These are phyloP conservation scores for Trachops cirrhosus DNA, from an alignment of 2,797 vertebrate genomes.

Conservation along the genomic window DNA sequence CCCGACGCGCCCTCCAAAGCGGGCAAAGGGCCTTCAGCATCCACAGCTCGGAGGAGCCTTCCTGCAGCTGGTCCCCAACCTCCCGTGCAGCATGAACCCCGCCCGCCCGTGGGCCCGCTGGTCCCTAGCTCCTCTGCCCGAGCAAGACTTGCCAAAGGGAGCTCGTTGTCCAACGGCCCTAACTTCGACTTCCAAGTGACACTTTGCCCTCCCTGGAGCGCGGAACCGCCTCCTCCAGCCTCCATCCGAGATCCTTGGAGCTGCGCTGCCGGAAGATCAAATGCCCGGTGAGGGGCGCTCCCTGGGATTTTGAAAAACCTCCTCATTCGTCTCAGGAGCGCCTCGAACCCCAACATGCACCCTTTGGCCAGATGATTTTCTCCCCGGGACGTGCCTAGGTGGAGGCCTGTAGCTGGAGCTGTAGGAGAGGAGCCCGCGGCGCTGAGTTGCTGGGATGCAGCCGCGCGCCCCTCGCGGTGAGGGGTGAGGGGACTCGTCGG, in stretches of 20 bases:
- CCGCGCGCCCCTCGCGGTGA: not conserved
- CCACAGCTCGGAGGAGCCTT: accelerated
- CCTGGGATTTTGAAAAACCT: not conserved
- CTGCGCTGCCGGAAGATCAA: not conserved
- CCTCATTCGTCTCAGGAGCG: not conserved
- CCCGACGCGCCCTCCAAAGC: not conserved
- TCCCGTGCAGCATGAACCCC: accelerated
- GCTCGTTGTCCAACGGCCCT: not conserved
- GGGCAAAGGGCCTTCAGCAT: no score
- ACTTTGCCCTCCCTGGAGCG: not conserved
- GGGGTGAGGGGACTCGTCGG: not conserved
- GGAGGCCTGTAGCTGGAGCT: not conserved
- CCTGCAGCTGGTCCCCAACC: not conserved
- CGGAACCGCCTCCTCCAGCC: not conserved
- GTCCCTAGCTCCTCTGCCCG: accelerated
- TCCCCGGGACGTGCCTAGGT: not conserved
- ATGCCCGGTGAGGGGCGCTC: not conserved
- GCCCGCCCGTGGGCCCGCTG: accelerated
- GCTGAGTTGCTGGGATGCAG: not conserved
- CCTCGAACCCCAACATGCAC: not conserved
- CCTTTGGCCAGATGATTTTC: not conserved
- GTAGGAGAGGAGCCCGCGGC: not conserved
- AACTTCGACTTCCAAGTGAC: not conserved
- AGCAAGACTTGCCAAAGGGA: not conserved
- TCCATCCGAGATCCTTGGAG: not conserved